Conservation (phyloP, 2,797 vertebrate genomes). For the Macropodus opercularis region DNA sequence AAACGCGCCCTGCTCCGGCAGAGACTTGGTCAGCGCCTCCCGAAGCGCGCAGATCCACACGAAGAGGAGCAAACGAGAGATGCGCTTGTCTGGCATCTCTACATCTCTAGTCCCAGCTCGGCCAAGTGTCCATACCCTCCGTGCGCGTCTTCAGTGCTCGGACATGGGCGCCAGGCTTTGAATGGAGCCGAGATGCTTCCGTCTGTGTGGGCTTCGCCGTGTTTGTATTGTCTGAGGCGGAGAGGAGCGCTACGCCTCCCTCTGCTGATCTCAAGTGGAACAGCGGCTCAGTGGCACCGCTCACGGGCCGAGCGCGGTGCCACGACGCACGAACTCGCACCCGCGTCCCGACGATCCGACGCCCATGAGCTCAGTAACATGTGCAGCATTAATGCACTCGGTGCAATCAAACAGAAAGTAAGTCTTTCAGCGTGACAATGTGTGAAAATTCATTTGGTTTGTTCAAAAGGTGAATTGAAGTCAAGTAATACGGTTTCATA, state of each 20-base stretch:
- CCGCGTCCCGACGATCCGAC: too few relatives aligned
- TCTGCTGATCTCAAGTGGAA: constrained; percentile 56
- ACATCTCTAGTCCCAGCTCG: constrained; percentile 70
- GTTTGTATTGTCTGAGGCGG: constrained; percentile 71
- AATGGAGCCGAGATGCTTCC: constrained; percentile 47
- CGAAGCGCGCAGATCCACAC: constrained; percentile 61
- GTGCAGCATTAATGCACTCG: too few relatives aligned
- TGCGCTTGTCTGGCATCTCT: constrained; percentile 73
- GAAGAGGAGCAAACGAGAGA: constrained; percentile 73
- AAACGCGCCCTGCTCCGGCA: constrained; percentile 73
- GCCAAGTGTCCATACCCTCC: constrained; percentile 58
- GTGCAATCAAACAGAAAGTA: too few relatives aligned
- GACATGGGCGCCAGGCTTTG: constrained; percentile 36
- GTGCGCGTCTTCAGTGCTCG: constrained; percentile 8
- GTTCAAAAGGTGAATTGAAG: too few relatives aligned
- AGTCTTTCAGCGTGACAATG: too few relatives aligned
- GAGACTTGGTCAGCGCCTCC: constrained; percentile 74
- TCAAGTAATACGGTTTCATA: too few relatives aligned
- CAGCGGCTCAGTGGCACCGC: constrained; percentile 19
- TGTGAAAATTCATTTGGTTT: too few relatives aligned
- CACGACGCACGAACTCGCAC: too few relatives aligned
- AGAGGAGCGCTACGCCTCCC: constrained; percentile 39
- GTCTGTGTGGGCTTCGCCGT: constrained; percentile 62
- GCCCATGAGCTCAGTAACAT: too few relatives aligned
- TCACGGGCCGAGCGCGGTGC: too few relatives aligned